phyloP scores from a whole-genome alignment of 2,797 vertebrate genomes.

The Falco naumanni region DNA sequence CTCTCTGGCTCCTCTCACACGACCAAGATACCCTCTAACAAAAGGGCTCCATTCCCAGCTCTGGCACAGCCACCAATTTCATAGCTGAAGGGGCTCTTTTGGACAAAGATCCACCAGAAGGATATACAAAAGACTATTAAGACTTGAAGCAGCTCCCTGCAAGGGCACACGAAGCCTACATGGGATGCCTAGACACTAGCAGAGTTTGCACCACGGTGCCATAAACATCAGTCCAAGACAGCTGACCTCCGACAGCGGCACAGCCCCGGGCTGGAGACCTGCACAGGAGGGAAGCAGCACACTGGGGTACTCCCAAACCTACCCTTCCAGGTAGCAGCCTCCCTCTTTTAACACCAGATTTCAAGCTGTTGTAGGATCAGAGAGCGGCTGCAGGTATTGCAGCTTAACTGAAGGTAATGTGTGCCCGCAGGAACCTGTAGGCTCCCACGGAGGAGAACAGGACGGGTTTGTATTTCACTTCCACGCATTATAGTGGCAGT shows the following conservation, averaged over 20 bases:
- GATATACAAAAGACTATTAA: not conserved
- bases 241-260: accelerated
- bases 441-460: not conserved
- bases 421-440: not conserved
- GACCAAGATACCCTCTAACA: not conserved
- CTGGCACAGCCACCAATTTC: not conserved
- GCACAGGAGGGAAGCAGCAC: not conserved
- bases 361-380: not conserved
- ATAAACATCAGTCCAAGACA: not conserved
- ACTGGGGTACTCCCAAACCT: not conserved
- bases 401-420: not conserved
- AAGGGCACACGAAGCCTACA: not conserved
- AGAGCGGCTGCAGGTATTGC: not conserved
- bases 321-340: not conserved
- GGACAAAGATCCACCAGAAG: not conserved
- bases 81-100: not conserved
- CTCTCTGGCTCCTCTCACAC: not conserved
- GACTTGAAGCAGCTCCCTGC: not conserved
- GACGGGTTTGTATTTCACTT: not conserved
- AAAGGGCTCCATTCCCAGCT: accelerated
- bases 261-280: not conserved
- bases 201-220: not conserved
- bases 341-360: not conserved
- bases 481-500: not conserved
- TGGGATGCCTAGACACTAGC: not conserved